Evolutionary conservation across 2,113 vertebrate species (phyloP).

Genomic region (Leptocoma aspasia): DNA sequence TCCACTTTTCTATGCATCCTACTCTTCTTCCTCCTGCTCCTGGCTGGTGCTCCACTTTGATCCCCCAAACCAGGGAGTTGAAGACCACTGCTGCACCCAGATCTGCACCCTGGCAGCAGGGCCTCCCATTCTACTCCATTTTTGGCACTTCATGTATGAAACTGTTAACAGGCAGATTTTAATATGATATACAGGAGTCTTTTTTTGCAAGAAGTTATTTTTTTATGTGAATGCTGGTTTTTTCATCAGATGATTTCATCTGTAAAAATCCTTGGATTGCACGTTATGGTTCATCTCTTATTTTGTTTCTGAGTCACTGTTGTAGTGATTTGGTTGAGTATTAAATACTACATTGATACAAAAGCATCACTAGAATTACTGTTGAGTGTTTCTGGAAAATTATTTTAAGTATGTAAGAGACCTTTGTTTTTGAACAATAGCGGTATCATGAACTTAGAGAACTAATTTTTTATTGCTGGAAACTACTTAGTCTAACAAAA

Average conservation of each 20-base stretch:
- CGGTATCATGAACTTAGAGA: neutral
- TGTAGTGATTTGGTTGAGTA: neutral
- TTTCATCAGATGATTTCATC: neutral
- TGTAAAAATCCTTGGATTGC: neutral
- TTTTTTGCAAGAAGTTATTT: neutral
- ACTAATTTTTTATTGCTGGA: neutral
- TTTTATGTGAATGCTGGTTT: neutral
- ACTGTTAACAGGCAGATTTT: neutral
- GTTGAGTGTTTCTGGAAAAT: neutral
- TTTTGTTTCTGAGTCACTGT: neutral
- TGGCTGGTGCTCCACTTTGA: neutral
- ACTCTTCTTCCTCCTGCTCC: neutral
- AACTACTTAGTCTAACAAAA: neutral
- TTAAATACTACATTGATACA: neutral
- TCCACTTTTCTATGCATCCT: neutral
- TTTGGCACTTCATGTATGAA: neutral
- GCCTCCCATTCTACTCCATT: neutral
- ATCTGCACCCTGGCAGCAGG: neutral
- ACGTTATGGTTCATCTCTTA: neutral
- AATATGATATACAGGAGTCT: neutral
- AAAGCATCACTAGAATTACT: neutral
- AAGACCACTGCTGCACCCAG: neutral
- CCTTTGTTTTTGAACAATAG: neutral
- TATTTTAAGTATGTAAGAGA: neutral
- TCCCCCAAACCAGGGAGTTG: neutral